Conservation (phyloP, 2,888 invertebrate genomes). For the Hypomecis punctinalis region DNA sequence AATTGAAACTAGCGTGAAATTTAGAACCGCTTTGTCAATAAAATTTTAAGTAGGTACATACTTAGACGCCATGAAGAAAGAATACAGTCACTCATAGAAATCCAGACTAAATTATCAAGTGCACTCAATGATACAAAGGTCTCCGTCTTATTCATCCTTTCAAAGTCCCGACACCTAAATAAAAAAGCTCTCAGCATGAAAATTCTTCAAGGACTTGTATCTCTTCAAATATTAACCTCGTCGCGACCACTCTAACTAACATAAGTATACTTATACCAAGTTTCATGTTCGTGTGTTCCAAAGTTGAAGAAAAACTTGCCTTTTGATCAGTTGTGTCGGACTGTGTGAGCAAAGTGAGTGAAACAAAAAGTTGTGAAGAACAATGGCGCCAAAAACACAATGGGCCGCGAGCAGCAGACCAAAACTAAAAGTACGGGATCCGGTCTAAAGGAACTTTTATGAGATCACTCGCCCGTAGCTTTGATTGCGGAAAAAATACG, state of each 20-base stretch:
- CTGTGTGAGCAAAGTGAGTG: slow-evolving; percentile 35
- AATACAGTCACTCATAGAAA: not conserved
- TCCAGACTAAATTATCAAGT: not conserved
- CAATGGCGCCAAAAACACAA: slow-evolving; percentile 39
- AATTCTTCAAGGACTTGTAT: not conserved
- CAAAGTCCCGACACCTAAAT: not conserved
- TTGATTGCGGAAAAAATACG: slow-evolving; percentile 16
- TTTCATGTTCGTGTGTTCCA: slow-evolving; percentile 12
- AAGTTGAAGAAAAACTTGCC: slow-evolving; percentile 25
- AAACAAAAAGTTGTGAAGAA: slow-evolving; percentile 39
- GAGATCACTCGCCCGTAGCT: slow-evolving; percentile 23
- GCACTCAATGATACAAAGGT: not conserved
- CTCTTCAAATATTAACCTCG: slow-evolving; percentile 10
- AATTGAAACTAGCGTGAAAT: too few relatives aligned
- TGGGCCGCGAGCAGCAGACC: slow-evolving; percentile 31
- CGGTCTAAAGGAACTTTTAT: slow-evolving; percentile 23
- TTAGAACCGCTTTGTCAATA: too few relatives aligned
- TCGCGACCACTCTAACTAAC: slow-evolving; percentile 8
- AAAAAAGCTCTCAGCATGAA: slow-evolving; percentile 10
- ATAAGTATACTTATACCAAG: slow-evolving; percentile 10
- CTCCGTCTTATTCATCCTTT: not conserved
- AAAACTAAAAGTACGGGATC: slow-evolving; percentile 29
- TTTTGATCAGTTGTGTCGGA: slow-evolving; percentile 22
- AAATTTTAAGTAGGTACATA: too few relatives aligned
- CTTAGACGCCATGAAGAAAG: too few relatives aligned